These are phyloP conservation scores for Drosophila anomelani DNA, from an alignment of 2,888 invertebrate genomes.

Conservation along the genomic window DNA sequence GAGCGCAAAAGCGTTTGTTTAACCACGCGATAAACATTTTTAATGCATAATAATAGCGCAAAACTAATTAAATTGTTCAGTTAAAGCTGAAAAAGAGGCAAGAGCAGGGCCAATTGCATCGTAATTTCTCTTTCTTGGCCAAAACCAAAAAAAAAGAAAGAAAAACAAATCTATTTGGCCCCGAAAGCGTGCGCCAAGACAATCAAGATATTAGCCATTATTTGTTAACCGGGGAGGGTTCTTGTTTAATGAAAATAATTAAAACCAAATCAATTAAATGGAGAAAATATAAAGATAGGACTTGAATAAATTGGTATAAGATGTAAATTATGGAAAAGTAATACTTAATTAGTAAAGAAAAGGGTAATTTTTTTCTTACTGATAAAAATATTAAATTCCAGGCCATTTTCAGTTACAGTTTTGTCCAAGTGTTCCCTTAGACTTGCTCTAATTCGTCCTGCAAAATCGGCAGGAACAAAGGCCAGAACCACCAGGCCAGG, in stretches of 20 bases:
- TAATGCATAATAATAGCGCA: conserved; percentile 56
- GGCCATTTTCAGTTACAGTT: background rate
- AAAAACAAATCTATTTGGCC: conserved; percentile 26
- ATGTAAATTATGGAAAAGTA: background rate
- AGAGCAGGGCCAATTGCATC: conserved; percentile 2
- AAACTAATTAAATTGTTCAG: conserved; percentile 53
- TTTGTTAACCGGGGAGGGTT: background rate
- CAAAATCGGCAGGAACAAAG: conserved; percentile 12
- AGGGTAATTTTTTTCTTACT: background rate
- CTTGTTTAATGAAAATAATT: conserved; percentile 13
- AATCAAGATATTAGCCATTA: conserved; percentile 9
- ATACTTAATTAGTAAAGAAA: background rate
- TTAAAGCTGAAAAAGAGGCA: conserved; percentile 24
- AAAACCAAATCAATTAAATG: background rate
- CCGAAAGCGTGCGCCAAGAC: conserved; percentile 26
- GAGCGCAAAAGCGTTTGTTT: conserved; percentile 48
- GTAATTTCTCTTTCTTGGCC: conserved; percentile 31
- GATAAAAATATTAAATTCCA: no score
- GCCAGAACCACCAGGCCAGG: no score
- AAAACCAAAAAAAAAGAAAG: conserved; percentile 4
- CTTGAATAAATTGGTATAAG: background rate
- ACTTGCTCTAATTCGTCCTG: background rate
- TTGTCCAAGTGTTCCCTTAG: background rate
- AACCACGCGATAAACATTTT: conserved; percentile 61
- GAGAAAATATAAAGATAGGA: background rate